phyloP scores from a whole-genome alignment of 2,888 invertebrate genomes.

The Eulithis prunata region DNA sequence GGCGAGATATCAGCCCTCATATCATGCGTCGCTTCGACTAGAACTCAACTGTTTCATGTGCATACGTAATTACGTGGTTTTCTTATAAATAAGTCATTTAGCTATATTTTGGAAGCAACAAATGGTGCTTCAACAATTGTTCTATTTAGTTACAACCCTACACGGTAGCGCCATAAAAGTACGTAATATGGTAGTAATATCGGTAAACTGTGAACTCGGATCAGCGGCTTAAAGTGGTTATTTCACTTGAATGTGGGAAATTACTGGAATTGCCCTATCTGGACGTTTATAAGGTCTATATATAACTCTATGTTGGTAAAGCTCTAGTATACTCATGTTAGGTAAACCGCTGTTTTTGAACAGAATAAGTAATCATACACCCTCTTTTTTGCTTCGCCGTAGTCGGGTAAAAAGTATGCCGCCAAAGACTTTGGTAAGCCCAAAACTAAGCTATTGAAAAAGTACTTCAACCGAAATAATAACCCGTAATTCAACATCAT shows the following conservation, averaged over 20 bases:
- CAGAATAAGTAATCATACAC: neutral
- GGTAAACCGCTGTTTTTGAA: neutral
- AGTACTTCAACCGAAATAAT: conserved; percentile 6
- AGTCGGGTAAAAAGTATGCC: neutral
- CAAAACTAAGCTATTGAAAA: neutral
- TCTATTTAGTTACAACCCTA: neutral
- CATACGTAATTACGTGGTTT: too few species aligned
- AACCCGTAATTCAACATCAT: conserved; percentile 14
- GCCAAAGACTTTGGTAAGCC: neutral
- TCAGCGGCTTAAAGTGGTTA: conserved; percentile 57
- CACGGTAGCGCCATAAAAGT: conserved; percentile 71
- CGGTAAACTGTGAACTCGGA: conserved; percentile 75
- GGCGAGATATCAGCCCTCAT: too few species aligned
- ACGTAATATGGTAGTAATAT: conserved; percentile 62
- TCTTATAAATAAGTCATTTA: too few species aligned
- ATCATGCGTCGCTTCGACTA: too few species aligned
- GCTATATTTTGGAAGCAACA: too few species aligned
- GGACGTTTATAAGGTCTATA: conserved; percentile 28
- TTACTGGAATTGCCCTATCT: conserved; percentile 38
- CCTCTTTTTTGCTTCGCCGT: too few species aligned
- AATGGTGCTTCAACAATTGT: too few species aligned
- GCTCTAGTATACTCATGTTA: too few species aligned
- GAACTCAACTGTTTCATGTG: too few species aligned
- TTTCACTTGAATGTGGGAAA: conserved; percentile 49
- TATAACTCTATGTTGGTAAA: too few species aligned